phyloP scores from a whole-genome alignment of 2,888 invertebrate genomes.

The Venustoraphidia nigricollis region DNA sequence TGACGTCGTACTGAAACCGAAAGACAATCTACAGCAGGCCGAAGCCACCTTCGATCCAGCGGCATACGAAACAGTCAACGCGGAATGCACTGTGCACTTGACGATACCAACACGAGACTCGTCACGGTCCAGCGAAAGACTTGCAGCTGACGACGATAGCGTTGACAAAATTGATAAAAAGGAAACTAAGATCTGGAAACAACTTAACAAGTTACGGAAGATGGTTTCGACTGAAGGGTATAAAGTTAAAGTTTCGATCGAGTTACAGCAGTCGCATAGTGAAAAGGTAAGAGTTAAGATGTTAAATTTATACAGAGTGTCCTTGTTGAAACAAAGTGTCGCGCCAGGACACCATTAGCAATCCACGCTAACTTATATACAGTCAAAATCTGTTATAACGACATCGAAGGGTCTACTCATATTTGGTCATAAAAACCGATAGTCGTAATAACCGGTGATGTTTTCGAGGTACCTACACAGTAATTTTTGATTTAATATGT shows the following conservation, averaged over 20 bases:
- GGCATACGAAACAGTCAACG: conserved; percentile 17
- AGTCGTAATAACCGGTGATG: too few relatives aligned
- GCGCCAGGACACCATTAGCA: too few relatives aligned
- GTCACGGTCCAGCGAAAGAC: background rate
- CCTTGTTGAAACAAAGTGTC: too few relatives aligned
- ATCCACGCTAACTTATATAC: too few relatives aligned
- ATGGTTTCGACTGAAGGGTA: conserved; percentile 20
- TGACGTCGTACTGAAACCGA: background rate
- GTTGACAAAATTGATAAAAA: conserved; percentile 20
- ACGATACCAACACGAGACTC: conserved; percentile 16
- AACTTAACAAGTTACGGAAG: conserved; percentile 22
- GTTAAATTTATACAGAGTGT: too few relatives aligned
- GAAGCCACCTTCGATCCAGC: background rate
- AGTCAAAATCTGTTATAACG: too few relatives aligned
- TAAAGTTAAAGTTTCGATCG: conserved; percentile 17
- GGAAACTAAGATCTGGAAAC: conserved; percentile 20
- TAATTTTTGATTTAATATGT: too few relatives aligned
- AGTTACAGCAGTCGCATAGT: conserved; percentile 18
- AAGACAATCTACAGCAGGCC: too few relatives aligned
- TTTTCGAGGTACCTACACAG: too few relatives aligned
- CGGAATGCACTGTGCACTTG: conserved; percentile 17
- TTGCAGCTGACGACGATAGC: background rate
- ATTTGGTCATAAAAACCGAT: too few relatives aligned
- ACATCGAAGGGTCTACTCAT: too few relatives aligned
- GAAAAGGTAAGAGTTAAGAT: conserved; percentile 19